Evolutionary conservation across 2,888 invertebrate species (phyloP).

Genomic region (Cephonodes hylas): DNA sequence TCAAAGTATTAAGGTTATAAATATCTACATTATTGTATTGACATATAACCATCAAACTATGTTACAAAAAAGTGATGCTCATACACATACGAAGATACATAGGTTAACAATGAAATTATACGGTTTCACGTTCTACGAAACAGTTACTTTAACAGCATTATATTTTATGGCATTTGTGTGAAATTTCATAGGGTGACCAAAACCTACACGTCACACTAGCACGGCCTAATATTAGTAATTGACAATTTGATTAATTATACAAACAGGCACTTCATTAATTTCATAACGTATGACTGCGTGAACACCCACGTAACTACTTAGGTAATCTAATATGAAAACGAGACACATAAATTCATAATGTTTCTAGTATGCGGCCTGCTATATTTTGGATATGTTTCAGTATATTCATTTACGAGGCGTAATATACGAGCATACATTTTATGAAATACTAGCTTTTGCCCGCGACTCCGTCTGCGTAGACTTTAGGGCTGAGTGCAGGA

Average conservation of each 20-base stretch:
- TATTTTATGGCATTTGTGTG: neutral
- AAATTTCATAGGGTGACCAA: neutral
- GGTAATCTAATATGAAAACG: neutral
- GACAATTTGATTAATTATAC: neutral
- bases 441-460: too few species aligned
- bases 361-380: neutral
- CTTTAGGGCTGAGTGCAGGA: too few species aligned
- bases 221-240: conserved; percentile 3
- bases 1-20: too few species aligned
- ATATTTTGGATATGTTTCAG: neutral
- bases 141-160: conserved; percentile 8
- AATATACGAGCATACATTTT: neutral
- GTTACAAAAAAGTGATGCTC: neutral
- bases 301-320: neutral
- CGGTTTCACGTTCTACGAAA: conserved; percentile 16
- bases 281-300: neutral
- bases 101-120: conserved; percentile 17
- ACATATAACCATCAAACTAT: neutral
- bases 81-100: conserved; percentile 1
- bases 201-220: neutral
- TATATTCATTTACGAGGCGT: neutral
- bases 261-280: neutral
- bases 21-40: neutral
- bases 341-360: neutral
- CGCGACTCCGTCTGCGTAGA: too few species aligned